Evolutionary conservation across 2,797 vertebrate genomes (phyloP), one percentile per base, ranked within the genome.

Genomic region (Eremophila alpestris): DNA sequence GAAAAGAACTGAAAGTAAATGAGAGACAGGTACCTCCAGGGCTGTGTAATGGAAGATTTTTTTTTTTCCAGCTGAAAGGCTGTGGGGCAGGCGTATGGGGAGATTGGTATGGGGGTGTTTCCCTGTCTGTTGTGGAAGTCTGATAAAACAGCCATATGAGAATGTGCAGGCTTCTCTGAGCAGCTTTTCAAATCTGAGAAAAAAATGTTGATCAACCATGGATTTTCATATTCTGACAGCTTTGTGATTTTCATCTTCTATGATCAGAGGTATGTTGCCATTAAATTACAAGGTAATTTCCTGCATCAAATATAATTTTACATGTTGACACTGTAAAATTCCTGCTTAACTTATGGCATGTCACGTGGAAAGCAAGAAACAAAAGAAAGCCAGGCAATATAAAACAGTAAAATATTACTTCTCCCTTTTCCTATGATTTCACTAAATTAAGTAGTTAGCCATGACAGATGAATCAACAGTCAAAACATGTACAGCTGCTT

Each of bases 401-500:
- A 62, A 68, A 82, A 67, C 27, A 64, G 49, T 46, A 67, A 59
- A 88, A 48, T 81, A 80, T 19, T 56, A 81, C 17, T 78, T 84
- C 43, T 87, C 43, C 38, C 40, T 32, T 70, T 49, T 60, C 16
- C 11, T 40, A 59, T 58, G 22, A 41, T 71, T 75, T 79, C 87
- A 59, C 52, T 65, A 69, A 32, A 81, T 58, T 62, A 93, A 89
- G 55, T 16, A 69, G 32, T 34, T 51, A 77, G 55, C 41, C 55
- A n/a, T 22, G 55, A 76, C 68, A 91, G 34, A 89, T 40, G 46
- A 89, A 89, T 73, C 59, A 73, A 86, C 32, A 87, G 48, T 49
- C 69, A 80, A 77, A 87, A 83, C 62, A 84, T 9, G 51, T 67
- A 70, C 65, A 91, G 69, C 78, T 89, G 81, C 60, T 93, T 55